Base-by-base conservation (phyloP, 2,113 vertebrate genomes). In the Myrmecophaga tridactyla region DNA sequence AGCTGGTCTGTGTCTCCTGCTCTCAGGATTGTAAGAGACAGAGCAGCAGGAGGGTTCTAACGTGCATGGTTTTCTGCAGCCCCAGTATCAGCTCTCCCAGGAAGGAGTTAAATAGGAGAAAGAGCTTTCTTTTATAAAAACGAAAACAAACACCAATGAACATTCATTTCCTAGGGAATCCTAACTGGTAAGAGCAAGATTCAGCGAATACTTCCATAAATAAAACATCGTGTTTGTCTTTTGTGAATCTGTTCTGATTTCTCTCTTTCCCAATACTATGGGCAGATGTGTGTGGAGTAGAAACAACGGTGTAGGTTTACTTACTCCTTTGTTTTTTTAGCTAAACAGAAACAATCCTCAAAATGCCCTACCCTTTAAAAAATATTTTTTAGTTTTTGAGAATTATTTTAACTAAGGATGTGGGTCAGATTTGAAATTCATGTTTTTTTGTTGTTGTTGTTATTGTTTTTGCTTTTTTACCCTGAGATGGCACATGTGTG, bases 141-240 rank as follows among this genome's bases (percentile, higher is more conserved):
- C 70, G 62, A 31, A 36, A n/a, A 82, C 36, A 70, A 1, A 89
- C 20, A 85, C 25, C 53, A 36, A 75, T 69, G 75, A 83, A 53
- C 51, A 36, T 58, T 63, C 82, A 70, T 78, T 85, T 84, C 48
- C 81, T 88, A 84, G 65, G 69, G 84, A 97, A 87, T 90, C 82
- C 63, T 91, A 96, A 85, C 81, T 86, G 86, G 69, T 76, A 84
- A 94, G 85, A 76, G 27, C 73, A 72, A 67, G 36, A n/a, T n/a
- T n/a, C n/a, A n/a, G n/a, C n/a, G n/a, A 84, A 89, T 7, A 12
- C 12, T 51, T 77, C 81, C 62, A 56, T 90, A 90, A 94, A 95
- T 83, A 91, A 95, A 86, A 72, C 62, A 92, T 73, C 53, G 39
- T 12, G 14, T 70, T 89, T 4, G 0, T 76, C 78, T 89, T 88